Evolutionary conservation across 1,140 invertebrate species (phyloP), one percentile per base, ranked within the genome.

Genomic region (Micrasema longulum): DNA sequence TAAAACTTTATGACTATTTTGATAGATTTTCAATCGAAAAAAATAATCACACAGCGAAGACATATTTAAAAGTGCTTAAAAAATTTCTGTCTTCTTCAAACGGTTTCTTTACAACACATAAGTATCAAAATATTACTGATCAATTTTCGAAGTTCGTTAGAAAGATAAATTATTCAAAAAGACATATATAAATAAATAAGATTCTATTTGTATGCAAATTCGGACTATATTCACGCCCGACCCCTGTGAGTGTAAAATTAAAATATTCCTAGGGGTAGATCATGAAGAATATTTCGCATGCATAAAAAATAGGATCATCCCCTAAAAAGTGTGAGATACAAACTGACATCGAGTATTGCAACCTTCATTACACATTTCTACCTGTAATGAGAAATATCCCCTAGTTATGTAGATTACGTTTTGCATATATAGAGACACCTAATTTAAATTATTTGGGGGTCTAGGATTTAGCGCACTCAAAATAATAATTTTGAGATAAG

Each of bases 401-500:
- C 20, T 31, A 14, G 20, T 20, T 2, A 55, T 41, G 36, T 26
- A 68, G 65, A 53, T 55, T 47, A 38, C 22, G 31, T 53, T 68
- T 68, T 68, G 36, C 64, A 67, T 67, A 7, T 47, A 50, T 22
- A 11, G 68, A 69, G 68, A 69, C 50, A 62, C 45, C 68, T 45
- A 63, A 69, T 69, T 69, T 69, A 18, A 69, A 69, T 69, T 57
- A 41, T 62, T 41, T 23, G 65, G 48, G 50, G 50, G n/a, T 55
- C 64, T 23, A 47, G 41, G 14, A 45, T 12, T n/a, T 35, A 50
- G 50, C 43, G 18, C 41, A 35, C 48, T 68, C 26, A 45, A 64
- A 47, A 64, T 64, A 64, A 64, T 68, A 64, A 64, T 68, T 68
- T 26, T 68, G 41, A 55, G 65, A 55, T 68, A 55, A 68, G 63